These are phyloP conservation scores for Limnephilus rhombicus DNA, from an alignment of 2,888 invertebrate species.

Conservation along the genomic window DNA sequence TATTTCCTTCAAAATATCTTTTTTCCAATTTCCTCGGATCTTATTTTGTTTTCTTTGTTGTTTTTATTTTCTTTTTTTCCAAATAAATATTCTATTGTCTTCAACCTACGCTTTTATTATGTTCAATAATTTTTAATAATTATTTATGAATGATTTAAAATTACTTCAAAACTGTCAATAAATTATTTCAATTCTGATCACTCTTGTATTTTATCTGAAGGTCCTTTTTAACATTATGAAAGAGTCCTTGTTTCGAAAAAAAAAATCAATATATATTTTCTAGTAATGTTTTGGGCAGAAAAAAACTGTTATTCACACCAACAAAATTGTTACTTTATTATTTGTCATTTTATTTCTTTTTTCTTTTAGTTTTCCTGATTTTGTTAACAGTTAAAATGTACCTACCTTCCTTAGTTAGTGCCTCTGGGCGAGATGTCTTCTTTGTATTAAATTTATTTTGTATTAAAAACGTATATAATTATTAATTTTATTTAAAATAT, in stretches of 20 bases:
- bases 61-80: not conserved
- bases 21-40: not conserved
- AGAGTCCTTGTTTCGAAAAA: not conserved
- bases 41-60: not conserved
- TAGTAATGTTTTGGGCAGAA: not conserved
- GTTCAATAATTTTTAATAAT: not conserved
- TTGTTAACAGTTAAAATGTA: not conserved
- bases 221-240: too few species aligned
- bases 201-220: too few species aligned
- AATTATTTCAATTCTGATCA: not conserved
- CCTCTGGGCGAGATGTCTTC: not conserved
- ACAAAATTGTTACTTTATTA: not conserved
- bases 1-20: not conserved
- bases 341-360: not conserved
- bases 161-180: not conserved
- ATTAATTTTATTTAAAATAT: constrained; percentile 52
- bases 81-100: not conserved
- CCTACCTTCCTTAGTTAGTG: not conserved
- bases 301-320: not conserved
- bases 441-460: constrained; percentile 52
- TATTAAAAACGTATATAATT: constrained; percentile 46
- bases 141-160: not conserved
- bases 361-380: not conserved
- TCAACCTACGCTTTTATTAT: not conserved
- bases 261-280: not conserved